Evolutionary conservation across 2,113 vertebrate species (phyloP), one percentile per base, ranked within the genome.

Genomic region (Microcebus griseorufus): DNA sequence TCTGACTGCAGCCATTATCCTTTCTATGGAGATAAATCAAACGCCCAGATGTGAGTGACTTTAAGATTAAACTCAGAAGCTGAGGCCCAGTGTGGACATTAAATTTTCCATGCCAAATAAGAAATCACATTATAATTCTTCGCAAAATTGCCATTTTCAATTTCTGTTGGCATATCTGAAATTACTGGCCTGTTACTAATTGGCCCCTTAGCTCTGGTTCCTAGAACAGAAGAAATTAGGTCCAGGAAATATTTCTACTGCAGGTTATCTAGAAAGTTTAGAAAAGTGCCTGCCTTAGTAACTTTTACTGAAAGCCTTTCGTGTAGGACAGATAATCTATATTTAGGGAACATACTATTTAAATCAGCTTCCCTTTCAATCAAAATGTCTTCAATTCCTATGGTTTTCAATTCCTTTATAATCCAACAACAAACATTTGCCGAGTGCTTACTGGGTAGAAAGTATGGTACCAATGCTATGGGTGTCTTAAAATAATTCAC

Each of bases 51-150:
- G 73, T 88, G 72, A 88, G 55, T 23, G 73, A 92, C 67, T 94
- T 94, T 51, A 89, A 96, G 85, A 95, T 94, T 97, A 96, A 95
- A 93, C 85, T 96, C 39, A 65, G 81, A 81, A 90, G 45, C 55
- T 79, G 80, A 93, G 78, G 55, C 42, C 85, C 29, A 64, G 55
- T 11, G 11, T 91, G 73, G 48, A 96, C 94, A 88, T 90, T 85
- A 55, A 51, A 86, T 93, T 39, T 98, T 65, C 65, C 81, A 82
- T 11, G 34, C 72, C 88, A 97, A 95, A 90, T 78, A 96, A 94
- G 90, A 96, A 96, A 90, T 80, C 69, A 67, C 58, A 96, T 93
- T 94, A 58, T 93, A 95, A 93, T 95, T 96, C 92, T 86, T 86
- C 45, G 55, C n/a, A 16, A 69, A 96, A 96, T 96, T 69, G 53